Conservation (phyloP, 2,888 invertebrate species). For the Watsonalla binaria region DNA sequence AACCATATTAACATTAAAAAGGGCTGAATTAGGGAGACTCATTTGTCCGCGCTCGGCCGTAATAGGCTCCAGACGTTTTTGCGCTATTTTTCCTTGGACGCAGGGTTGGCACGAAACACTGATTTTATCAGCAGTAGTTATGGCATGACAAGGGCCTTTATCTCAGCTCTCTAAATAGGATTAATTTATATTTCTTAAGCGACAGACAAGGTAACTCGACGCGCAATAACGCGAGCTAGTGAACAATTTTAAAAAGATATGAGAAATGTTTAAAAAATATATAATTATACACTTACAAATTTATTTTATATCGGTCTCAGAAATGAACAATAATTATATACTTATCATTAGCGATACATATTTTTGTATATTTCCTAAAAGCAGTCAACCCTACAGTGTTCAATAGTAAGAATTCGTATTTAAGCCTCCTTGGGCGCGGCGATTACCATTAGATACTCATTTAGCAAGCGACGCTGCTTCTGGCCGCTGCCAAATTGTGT, state of each 20-base stretch:
- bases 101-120: neutral
- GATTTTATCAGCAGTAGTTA: neutral
- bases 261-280: no score
- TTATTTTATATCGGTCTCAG: no score
- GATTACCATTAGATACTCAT: conserved; percentile 7
- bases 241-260: no score
- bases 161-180: neutral
- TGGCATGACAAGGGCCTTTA: neutral
- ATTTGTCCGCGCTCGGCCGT: conserved; percentile 2
- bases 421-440: neutral
- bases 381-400: neutral
- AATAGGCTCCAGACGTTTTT: neutral
- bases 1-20: conserved; percentile 6
- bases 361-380: neutral
- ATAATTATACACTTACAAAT: no score
- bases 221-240: no score
- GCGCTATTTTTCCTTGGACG: neutral
- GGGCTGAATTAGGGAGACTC: conserved; percentile 3
- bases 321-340: no score
- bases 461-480: neutral
- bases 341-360: no score
- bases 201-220: no score
- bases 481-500: neutral
- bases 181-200: no score
- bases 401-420: conserved; percentile 3